Evolutionary conservation across 2,888 invertebrate genomes (phyloP).

Genomic region (Opisthograptis luteolata): DNA sequence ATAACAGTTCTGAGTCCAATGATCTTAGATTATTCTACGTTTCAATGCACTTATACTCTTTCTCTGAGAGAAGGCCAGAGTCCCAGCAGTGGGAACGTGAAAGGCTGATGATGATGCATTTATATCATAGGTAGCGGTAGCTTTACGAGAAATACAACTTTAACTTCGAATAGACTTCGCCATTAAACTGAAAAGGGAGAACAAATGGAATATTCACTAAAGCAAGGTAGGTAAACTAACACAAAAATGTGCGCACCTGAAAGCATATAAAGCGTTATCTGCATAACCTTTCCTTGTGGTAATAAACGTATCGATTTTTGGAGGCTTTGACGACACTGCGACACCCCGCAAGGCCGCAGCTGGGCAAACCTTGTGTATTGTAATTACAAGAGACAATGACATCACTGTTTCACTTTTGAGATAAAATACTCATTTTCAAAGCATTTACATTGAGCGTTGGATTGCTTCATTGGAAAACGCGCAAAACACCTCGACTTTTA

Average conservation of each 20-base stretch:
- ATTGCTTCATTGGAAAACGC: slow-evolving; percentile 20
- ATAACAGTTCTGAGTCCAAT: too few relatives aligned
- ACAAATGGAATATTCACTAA: slow-evolving; percentile 18
- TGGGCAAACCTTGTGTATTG: slow-evolving; percentile 65
- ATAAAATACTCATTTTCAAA: slow-evolving; percentile 39
- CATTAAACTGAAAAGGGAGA: slow-evolving; percentile 17
- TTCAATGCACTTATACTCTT: too few relatives aligned
- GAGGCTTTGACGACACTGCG: slow-evolving; percentile 52
- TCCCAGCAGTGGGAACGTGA: too few relatives aligned
- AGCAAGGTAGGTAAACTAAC: slow-evolving; percentile 18
- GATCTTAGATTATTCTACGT: too few relatives aligned
- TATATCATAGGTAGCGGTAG: too few relatives aligned
- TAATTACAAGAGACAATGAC: slow-evolving; percentile 69
- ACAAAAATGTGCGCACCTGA: slow-evolving; percentile 23
- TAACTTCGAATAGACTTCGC: background rate
- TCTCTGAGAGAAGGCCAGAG: too few relatives aligned
- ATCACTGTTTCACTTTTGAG: slow-evolving; percentile 57
- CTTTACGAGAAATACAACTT: background rate
- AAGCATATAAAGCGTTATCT: slow-evolving; percentile 37
- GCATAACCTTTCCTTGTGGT: slow-evolving; percentile 40
- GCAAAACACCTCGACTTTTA: background rate
- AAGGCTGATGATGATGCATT: too few relatives aligned
- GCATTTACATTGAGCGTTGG: slow-evolving; percentile 26
- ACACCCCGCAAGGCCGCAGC: slow-evolving; percentile 79
- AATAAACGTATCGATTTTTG: slow-evolving; percentile 48